These are phyloP conservation scores for Oceanodroma leucorhoa DNA, from an alignment of 2,797 vertebrate genomes.

Conservation along the genomic window DNA sequence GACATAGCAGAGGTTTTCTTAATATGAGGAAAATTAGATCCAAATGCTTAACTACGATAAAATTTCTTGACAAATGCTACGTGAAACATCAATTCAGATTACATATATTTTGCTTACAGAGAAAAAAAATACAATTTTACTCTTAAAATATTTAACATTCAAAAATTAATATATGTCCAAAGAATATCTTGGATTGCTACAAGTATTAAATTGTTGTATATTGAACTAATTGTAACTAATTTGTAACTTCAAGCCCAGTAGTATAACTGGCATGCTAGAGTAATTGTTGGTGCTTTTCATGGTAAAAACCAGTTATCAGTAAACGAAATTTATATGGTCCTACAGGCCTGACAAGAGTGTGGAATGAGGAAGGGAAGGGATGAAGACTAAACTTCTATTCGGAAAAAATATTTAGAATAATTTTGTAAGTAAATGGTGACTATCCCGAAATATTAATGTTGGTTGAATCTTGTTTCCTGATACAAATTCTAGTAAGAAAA, in stretches of 20 bases:
- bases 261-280: neutral
- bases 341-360: conserved; percentile 10
- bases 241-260: neutral
- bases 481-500: conserved; percentile 46
- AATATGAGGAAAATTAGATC: conserved; percentile 39
- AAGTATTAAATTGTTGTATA: conserved; percentile 24
- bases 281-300: neutral
- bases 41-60: conserved; percentile 21
- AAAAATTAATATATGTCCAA: conserved; percentile 32
- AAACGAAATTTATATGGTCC: conserved; percentile 9
- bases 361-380: conserved; percentile 24
- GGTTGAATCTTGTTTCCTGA: conserved; percentile 43
- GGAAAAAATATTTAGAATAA: conserved; percentile 26
- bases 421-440: neutral
- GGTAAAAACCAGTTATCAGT: conserved; percentile 14
- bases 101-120: conserved; percentile 43
- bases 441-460: neutral
- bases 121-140: conserved; percentile 20
- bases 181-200: conserved; percentile 30
- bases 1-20: conserved; percentile 38
- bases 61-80: conserved; percentile 36
- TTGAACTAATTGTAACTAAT: neutral
- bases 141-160: conserved; percentile 44
- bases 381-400: conserved; percentile 12
- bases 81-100: conserved; percentile 48